Evolutionary conservation across 2,113 vertebrate species (phyloP).

Genomic region (Enhydra lutris): DNA sequence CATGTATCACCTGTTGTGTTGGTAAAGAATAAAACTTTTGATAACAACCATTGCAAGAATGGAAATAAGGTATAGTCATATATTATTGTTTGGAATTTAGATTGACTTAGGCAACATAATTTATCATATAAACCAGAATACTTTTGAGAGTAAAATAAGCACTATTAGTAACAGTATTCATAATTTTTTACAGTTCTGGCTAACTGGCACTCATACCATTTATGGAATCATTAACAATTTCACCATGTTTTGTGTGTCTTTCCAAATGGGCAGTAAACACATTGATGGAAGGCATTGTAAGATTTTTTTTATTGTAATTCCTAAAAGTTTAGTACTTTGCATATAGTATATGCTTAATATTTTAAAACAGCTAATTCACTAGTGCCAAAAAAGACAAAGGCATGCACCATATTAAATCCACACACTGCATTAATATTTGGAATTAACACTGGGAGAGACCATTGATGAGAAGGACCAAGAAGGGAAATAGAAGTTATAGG

Average conservation of each 20-base stretch:
- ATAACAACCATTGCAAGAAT: neutral
- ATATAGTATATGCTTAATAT: neutral
- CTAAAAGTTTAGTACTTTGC: neutral
- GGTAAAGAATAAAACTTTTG: neutral
- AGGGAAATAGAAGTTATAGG: neutral
- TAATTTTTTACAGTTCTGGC: neutral
- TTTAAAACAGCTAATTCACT: neutral
- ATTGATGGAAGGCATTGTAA: neutral
- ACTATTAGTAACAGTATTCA: neutral
- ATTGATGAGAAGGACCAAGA: neutral
- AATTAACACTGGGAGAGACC: neutral
- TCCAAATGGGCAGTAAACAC: neutral
- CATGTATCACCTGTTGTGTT: neutral
- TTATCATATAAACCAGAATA: neutral
- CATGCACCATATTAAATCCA: neutral
- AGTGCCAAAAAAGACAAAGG: neutral
- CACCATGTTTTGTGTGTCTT: neutral
- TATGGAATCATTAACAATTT: neutral
- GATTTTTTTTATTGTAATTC: neutral
- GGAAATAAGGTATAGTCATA: neutral
- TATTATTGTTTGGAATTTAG: neutral
- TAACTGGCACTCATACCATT: neutral
- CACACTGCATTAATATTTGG: neutral
- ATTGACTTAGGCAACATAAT: neutral
- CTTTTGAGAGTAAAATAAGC: neutral